Percentiles rank a stretch among this genome's conserved stretches.
Evolutionary conservation across 2,797 vertebrate genomes (phyloP).

Genomic region (Melanogrammus aeglefinus): DNA sequence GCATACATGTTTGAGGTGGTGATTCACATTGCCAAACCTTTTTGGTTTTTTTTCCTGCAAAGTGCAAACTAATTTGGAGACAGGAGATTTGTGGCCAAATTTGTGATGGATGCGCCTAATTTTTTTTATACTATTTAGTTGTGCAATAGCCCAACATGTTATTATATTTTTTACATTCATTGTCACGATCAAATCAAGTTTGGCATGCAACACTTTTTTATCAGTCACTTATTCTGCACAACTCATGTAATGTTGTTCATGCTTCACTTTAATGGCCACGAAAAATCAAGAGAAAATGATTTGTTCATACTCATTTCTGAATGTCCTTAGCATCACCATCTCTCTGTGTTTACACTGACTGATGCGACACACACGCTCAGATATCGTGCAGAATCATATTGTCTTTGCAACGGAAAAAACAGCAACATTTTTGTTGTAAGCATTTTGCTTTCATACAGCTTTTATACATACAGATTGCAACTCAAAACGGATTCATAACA

Average conservation of each 20-base stretch:
- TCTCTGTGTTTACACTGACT: neutral
- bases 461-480: neutral
- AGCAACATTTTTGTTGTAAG: no score
- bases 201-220: conserved; percentile 34
- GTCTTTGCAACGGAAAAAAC: no score
- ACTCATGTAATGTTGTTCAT: neutral
- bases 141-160: neutral
- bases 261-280: neutral
- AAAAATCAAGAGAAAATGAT: conserved; percentile 28
- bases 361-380: no score
- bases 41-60: conserved; percentile 12
- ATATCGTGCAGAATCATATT: no score
- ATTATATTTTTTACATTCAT: conserved; percentile 11
- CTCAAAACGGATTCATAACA: neutral
- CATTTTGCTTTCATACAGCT: neutral
- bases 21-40: conserved; percentile 56
- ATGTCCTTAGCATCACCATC: neutral
- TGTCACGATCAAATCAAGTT: conserved; percentile 42
- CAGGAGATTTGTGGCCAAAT: conserved; percentile 41
- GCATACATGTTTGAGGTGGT: conserved; percentile 62
- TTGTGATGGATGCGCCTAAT: conserved; percentile 26
- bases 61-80: conserved; percentile 34
- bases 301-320: conserved; percentile 16
- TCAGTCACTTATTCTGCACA: conserved; percentile 17
- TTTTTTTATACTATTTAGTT: neutral